Evolutionary conservation across 2,113 vertebrate genomes (phyloP).

Genomic region (Malurus alboscapulatus): DNA sequence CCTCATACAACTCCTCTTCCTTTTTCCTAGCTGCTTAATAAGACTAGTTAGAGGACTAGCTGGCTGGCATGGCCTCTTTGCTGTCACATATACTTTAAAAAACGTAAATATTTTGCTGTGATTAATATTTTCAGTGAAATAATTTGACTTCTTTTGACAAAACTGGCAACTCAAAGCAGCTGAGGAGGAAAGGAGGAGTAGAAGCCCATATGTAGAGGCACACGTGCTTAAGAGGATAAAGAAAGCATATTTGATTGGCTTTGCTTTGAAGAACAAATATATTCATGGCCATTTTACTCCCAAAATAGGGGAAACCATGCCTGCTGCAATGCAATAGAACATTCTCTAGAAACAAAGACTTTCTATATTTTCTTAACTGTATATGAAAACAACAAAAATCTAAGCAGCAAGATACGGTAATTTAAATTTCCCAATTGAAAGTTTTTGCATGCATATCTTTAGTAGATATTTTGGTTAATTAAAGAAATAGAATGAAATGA

Average conservation of each 20-base stretch:
- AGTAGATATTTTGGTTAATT: not conserved
- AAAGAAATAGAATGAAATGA: conserved; percentile 5
- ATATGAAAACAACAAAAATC: not conserved
- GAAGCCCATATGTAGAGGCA: not conserved
- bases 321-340: not conserved
- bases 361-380: not conserved
- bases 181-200: not conserved
- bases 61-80: not conserved
- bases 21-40: not conserved
- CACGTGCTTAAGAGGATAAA: not conserved
- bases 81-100: not conserved
- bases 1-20: not conserved
- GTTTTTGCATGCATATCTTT: not conserved
- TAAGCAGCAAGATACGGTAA: not conserved
- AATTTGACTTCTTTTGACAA: not conserved
- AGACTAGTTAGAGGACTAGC: not conserved
- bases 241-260: not conserved
- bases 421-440: not conserved
- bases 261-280: not conserved
- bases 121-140: not conserved
- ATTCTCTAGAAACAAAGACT: conserved; percentile 5
- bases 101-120: not conserved
- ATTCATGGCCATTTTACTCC: not conserved
- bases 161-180: not conserved
- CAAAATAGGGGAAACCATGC: not conserved